phyloP scores from a whole-genome alignment of 2,888 invertebrate species.

The Harmothoe impar region DNA sequence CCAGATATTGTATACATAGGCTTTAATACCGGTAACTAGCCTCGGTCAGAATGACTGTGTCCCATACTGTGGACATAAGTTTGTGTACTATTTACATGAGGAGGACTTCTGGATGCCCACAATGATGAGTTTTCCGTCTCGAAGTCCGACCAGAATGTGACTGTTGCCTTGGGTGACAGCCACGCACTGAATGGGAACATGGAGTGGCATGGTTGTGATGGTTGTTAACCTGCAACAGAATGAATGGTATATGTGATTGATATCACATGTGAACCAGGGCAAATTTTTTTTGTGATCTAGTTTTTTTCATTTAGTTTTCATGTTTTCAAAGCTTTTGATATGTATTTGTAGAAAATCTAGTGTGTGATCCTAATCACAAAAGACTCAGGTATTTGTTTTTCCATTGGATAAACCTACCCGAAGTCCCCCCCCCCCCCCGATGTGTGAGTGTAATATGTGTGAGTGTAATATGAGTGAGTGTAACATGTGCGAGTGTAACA shows the following conservation, averaged over 20 bases:
- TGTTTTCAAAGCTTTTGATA: too few relatives aligned
- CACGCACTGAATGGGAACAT: conserved; percentile 79
- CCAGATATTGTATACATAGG: not conserved
- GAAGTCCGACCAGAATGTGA: conserved; percentile 86
- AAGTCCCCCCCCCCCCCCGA: too few relatives aligned
- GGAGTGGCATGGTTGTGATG: conserved; percentile 76
- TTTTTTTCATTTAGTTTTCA: not conserved
- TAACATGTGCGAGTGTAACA: too few relatives aligned
- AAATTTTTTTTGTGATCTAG: conserved; percentile 18
- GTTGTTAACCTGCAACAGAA: conserved; percentile 75
- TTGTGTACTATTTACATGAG: conserved; percentile 64
- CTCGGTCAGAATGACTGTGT: not conserved
- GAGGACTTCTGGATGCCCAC: conserved; percentile 77
- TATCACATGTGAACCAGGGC: too few relatives aligned
- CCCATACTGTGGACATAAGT: not conserved
- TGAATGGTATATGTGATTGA: too few relatives aligned
- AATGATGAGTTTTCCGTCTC: conserved; percentile 85
- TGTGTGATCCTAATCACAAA: too few relatives aligned
- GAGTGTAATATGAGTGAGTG: too few relatives aligned
- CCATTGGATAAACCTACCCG: too few relatives aligned
- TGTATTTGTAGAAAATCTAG: too few relatives aligned
- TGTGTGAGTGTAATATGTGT: too few relatives aligned
- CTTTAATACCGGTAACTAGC: not conserved
- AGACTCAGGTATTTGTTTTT: too few relatives aligned
- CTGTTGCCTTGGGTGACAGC: conserved; percentile 82